Percentiles rank a stretch among this genome's conserved stretches.
phyloP scores from a whole-genome alignment of 2,113 vertebrate genomes.

The Proteles cristata region DNA sequence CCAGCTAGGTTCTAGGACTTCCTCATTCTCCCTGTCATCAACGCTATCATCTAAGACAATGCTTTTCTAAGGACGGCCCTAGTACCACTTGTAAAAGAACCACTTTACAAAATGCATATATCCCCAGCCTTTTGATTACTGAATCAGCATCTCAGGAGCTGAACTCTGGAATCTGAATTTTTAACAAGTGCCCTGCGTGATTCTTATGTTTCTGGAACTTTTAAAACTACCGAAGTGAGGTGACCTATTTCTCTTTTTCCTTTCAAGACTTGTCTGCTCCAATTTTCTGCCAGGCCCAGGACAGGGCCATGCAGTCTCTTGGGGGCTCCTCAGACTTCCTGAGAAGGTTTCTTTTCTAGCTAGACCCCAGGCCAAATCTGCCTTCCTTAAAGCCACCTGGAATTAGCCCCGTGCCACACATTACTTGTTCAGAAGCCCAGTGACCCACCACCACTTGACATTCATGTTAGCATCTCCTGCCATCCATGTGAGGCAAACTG shows the following conservation, averaged over 20 bases:
- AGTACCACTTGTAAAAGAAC: neutral
- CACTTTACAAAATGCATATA: neutral
- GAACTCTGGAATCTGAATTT: neutral
- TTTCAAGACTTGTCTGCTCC: neutral
- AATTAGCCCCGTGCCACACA: neutral
- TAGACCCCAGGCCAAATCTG: neutral
- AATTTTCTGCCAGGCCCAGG: neutral
- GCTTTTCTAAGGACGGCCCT: neutral
- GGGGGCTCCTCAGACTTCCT: neutral
- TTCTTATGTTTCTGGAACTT: neutral
- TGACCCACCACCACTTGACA: neutral
- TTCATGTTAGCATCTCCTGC: neutral
- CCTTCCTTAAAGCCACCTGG: neutral
- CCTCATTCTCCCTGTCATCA: neutral
- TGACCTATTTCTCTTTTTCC: neutral
- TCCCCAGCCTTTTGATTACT: neutral
- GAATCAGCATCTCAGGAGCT: neutral
- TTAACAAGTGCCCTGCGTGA: neutral
- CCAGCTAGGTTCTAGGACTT: neutral
- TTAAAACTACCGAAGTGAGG: neutral
- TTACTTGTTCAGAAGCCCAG: neutral
- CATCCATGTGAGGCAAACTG: too few species aligned
- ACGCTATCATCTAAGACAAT: neutral
- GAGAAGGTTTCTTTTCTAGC: neutral
- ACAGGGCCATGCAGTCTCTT: neutral